Evolutionary conservation across 1,140 invertebrate species (phyloP), one percentile per base, ranked within the genome.

Genomic region (Bacillus rossius): DNA sequence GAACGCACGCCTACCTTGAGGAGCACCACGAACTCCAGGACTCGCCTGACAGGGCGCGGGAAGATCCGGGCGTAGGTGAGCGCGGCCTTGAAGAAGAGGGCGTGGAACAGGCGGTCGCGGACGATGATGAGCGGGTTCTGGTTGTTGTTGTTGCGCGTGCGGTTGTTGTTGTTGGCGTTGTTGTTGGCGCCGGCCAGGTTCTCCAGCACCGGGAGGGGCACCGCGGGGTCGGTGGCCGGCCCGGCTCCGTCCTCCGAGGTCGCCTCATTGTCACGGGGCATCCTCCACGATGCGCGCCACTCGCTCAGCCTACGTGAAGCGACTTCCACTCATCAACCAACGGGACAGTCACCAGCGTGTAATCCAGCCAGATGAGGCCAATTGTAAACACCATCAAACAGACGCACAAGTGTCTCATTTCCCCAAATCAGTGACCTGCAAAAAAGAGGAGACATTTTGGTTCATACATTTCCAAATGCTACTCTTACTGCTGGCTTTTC

Each of bases 91-190:
- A 96, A 92, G 73, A 98, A 97, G 60, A 98, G 76, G 23, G 94
- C 92, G 75, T 97, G 92, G 71, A 98, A 98, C n/a, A 98, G 77
- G 62, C 94, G 82, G 69, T 98, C 94, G 66, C 94, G 77, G 55
- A 96, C 89, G 74, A 87, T 88, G 67, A 91, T 85, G 48, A 92
- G 70, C 22, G 88, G 86, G 70, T 89, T 91, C 72, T 63, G 63
- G 57, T 69, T 67, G 37, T 63, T 64, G 38, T 69, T 72, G 37
- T 71, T 72, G 3, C 62, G 55, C 19, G 51, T 52, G 10, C 55
- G 52, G 54, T 67, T 67, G 47, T 67, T 69, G 52, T 70, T 70
- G 51, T 65, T 64, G 41, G 47, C 52, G 19, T 55, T 52, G 37
- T 59, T 61, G 14, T n/a, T 22, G 2, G 2, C 38, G 10, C 8